Conservation (phyloP, 2,888 invertebrate species). For the Caenorhabditis sp. region DNA sequence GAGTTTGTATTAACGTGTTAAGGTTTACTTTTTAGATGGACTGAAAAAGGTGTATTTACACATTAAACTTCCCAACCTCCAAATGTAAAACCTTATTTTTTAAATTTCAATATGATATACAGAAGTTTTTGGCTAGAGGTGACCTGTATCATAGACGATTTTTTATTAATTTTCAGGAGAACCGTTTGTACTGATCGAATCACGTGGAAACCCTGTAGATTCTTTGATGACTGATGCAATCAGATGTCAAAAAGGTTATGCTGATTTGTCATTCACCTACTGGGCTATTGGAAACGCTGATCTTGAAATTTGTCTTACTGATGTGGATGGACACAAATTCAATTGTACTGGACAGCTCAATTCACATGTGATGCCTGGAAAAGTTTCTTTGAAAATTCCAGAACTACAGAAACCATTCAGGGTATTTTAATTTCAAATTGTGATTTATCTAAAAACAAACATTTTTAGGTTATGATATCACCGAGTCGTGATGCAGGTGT, state of each 20-base stretch:
- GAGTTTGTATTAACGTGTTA: no score
- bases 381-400: conserved; percentile 67
- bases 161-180: conserved; percentile 49
- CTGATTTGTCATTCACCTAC: conserved; percentile 65
- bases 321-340: conserved; percentile 54
- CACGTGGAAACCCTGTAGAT: conserved; percentile 60
- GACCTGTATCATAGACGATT: no score
- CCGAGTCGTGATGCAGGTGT: conserved; percentile 62
- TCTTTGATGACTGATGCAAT: conserved; percentile 59
- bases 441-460: neutral
- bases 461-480: conserved; percentile 59
- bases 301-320: conserved; percentile 66
- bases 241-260: conserved; percentile 56
- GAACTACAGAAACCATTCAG: conserved; percentile 61
- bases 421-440: conserved; percentile 37
- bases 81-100: no score
- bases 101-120: no score
- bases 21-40: no score
- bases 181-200: conserved; percentile 66
- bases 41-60: no score
- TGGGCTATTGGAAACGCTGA: conserved; percentile 67
- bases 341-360: conserved; percentile 68
- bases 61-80: no score
- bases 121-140: no score
- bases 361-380: conserved; percentile 66